phyloP scores from a whole-genome alignment of 2,888 invertebrate species.

The Aplocera efformata region DNA sequence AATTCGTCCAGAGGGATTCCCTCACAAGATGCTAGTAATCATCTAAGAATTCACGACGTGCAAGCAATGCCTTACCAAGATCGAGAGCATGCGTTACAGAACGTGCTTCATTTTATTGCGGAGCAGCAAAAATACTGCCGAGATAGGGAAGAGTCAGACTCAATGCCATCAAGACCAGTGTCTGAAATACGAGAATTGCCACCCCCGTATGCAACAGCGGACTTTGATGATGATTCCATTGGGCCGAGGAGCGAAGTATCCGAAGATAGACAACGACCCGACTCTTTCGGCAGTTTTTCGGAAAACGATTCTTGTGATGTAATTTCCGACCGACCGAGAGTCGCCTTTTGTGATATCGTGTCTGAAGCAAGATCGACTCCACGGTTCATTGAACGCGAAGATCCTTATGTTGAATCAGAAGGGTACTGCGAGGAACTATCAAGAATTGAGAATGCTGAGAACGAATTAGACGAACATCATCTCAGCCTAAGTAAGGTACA shows the following conservation, averaged over 20 bases:
- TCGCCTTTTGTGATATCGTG: slow-evolving; percentile 64
- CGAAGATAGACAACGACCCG: slow-evolving; percentile 69
- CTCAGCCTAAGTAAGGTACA: slow-evolving; percentile 65
- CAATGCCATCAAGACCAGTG: slow-evolving; percentile 74
- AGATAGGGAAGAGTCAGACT: slow-evolving; percentile 80
- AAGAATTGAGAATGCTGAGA: slow-evolving; percentile 62
- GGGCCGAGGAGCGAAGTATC: slow-evolving; percentile 72
- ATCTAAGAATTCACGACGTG: slow-evolving; percentile 68
- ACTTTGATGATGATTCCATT: slow-evolving; percentile 72
- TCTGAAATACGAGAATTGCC: slow-evolving; percentile 81
- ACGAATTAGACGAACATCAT: slow-evolving; percentile 67
- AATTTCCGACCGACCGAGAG: slow-evolving; percentile 54
- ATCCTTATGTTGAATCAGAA: slow-evolving; percentile 70
- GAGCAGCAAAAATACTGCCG: slow-evolving; percentile 87
- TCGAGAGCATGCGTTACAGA: slow-evolving; percentile 85
- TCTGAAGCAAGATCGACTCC: slow-evolving; percentile 70
- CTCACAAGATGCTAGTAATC: slow-evolving; percentile 71
- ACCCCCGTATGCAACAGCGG: slow-evolving; percentile 72
- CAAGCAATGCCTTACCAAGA: slow-evolving; percentile 78
- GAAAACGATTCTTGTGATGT: slow-evolving; percentile 74
- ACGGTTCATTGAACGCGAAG: slow-evolving; percentile 71
- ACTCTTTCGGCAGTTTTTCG: slow-evolving; percentile 73
- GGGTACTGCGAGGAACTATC: slow-evolving; percentile 62
- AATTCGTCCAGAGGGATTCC: slow-evolving; percentile 85
- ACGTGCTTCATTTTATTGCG: slow-evolving; percentile 87